Evolutionary conservation across 2,888 invertebrate genomes (phyloP).

Genomic region (Lissocephala sabroskyi): DNA sequence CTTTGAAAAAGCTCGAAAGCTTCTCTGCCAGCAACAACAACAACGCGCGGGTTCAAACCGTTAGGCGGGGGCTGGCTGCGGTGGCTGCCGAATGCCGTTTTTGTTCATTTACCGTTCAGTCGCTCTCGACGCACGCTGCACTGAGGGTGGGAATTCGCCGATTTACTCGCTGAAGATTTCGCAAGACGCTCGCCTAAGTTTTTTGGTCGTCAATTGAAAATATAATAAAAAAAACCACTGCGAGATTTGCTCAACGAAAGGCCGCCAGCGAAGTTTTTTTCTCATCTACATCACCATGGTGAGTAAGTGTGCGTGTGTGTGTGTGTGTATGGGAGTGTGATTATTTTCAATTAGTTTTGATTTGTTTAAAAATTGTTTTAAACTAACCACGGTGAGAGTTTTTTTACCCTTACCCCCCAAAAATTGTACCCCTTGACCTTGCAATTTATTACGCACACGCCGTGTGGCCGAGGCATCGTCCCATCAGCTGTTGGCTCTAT

Average conservation of each 20-base stretch:
- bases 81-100: no score
- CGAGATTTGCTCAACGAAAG: slow-evolving; percentile 38
- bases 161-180: slow-evolving; percentile 1
- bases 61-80: no score
- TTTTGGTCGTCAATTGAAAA: neutral
- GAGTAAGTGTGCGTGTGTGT: slow-evolving; percentile 29
- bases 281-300: slow-evolving; percentile 53
- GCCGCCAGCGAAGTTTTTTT: slow-evolving; percentile 34
- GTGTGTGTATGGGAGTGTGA: slow-evolving; percentile 10
- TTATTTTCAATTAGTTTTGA: slow-evolving; percentile 2
- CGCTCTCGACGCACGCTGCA: slow-evolving; percentile 45
- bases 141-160: slow-evolving; percentile 41
- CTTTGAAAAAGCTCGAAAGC: neutral
- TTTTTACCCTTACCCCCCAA: no score
- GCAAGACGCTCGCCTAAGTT: neutral
- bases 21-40: no score
- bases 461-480: no score
- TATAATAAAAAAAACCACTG: slow-evolving; percentile 13
- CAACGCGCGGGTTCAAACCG: no score
- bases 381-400: neutral
- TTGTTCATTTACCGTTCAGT: slow-evolving; percentile 38
- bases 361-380: slow-evolving; percentile 11
- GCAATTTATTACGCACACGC: no score
- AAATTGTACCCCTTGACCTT: no score
- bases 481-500: neutral